phyloP scores from a whole-genome alignment of 1,140 invertebrate genomes.

The Streblospio benedicti region DNA sequence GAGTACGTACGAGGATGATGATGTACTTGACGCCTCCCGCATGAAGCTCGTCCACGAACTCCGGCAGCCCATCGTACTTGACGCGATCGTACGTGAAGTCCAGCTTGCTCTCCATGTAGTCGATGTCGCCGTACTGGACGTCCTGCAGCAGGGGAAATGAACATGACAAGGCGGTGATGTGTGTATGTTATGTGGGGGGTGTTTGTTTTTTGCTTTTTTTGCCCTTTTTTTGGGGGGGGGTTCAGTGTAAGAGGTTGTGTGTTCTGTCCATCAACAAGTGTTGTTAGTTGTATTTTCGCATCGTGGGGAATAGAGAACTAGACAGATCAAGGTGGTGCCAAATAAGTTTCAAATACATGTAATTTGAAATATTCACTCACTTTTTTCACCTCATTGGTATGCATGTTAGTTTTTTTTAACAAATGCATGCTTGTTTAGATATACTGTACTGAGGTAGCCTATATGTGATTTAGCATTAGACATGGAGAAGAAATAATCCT shows the following conservation, averaged over 20 bases:
- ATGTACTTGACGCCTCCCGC: slow-evolving; percentile 40
- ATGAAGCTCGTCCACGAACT: slow-evolving; percentile 44
- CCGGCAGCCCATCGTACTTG: slow-evolving; percentile 38
- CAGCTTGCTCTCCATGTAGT: slow-evolving; percentile 42
- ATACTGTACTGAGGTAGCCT: too few species aligned
- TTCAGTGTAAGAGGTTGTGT: background rate
- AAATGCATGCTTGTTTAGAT: too few species aligned
- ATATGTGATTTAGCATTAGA: too few species aligned
- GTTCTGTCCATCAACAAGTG: too few species aligned
- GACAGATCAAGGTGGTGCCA: too few species aligned
- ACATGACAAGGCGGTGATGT: background rate
- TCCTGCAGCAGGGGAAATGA: slow-evolving; percentile 29
- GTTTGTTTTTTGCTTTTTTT: background rate
- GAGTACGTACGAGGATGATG: slow-evolving; percentile 40
- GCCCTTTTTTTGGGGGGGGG: background rate
- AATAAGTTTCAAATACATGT: too few species aligned
- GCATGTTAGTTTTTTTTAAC: too few species aligned
- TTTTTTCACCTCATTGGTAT: too few species aligned
- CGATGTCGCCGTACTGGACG: slow-evolving; percentile 49
- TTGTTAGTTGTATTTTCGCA: too few species aligned
- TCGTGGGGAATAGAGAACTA: background rate
- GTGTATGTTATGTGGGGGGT: background rate
- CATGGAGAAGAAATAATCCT: too few species aligned
- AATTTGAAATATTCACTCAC: too few species aligned
- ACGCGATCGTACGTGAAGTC: slow-evolving; percentile 46